phyloP scores from a whole-genome alignment of 2,888 invertebrate genomes.

The Anthrax anthrax region DNA sequence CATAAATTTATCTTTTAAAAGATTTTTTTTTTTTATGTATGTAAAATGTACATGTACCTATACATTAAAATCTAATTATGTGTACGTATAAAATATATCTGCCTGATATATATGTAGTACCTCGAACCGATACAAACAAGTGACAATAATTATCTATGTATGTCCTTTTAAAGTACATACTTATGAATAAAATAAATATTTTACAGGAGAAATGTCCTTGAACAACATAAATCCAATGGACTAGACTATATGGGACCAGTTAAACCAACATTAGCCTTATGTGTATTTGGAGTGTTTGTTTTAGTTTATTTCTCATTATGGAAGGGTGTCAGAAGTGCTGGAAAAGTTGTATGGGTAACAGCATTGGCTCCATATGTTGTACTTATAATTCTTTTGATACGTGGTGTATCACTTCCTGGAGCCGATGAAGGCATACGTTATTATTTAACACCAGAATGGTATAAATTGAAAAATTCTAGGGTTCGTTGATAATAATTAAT shows the following conservation, averaged over 20 bases:
- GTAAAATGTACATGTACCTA: too few relatives aligned
- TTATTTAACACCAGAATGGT: slow-evolving; percentile 82
- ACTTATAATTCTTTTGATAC: slow-evolving; percentile 65
- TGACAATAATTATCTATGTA: too few relatives aligned
- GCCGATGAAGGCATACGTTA: slow-evolving; percentile 73
- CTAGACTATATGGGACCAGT: slow-evolving; percentile 78
- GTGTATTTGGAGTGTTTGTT: slow-evolving; percentile 80
- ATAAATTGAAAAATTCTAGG: slow-evolving; percentile 61
- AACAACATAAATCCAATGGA: slow-evolving; percentile 68
- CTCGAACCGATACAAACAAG: too few relatives aligned
- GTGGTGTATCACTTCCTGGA: slow-evolving; percentile 76
- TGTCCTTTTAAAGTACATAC: too few relatives aligned
- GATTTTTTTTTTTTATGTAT: too few relatives aligned
- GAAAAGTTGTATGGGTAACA: slow-evolving; percentile 95
- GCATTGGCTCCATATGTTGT: slow-evolving; percentile 87
- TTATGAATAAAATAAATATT: too few relatives aligned
- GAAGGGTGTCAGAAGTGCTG: slow-evolving; percentile 87
- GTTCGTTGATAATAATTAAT: slow-evolving; percentile 30
- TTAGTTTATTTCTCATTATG: slow-evolving; percentile 92
- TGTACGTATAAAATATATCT: too few relatives aligned
- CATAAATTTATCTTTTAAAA: too few relatives aligned
- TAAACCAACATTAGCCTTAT: slow-evolving; percentile 76
- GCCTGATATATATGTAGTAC: too few relatives aligned
- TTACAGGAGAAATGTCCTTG: slow-evolving; percentile 70
- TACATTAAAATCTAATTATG: too few relatives aligned